phyloP scores from a whole-genome alignment of 2,113 vertebrate genomes.

The Orientallactaga bullata region DNA sequence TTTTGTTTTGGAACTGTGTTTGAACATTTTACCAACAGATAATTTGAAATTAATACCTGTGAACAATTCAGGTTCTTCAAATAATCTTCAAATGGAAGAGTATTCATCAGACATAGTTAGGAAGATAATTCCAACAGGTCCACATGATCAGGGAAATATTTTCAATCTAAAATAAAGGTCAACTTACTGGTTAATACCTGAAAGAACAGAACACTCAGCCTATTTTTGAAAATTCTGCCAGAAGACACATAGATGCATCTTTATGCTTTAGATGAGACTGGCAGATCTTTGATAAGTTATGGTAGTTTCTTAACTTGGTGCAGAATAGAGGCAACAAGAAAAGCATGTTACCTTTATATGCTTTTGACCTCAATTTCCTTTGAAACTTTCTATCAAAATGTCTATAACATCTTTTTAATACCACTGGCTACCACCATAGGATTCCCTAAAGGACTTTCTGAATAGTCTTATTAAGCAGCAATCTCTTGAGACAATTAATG shows the following conservation, averaged over 20 bases:
- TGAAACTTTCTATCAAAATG: neutral
- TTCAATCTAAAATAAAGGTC: neutral
- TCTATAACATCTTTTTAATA: neutral
- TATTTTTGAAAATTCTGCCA: neutral
- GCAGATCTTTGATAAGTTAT: neutral
- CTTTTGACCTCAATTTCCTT: neutral
- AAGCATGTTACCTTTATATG: neutral
- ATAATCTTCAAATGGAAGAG: too few species aligned
- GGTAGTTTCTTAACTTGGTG: too few species aligned
- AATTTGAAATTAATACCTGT: neutral
- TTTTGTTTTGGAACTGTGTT: neutral
- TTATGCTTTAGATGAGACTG: neutral
- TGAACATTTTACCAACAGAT: neutral
- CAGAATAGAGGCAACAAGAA: neutral
- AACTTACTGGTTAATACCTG: neutral
- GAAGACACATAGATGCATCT: neutral
- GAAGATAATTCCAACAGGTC: neutral
- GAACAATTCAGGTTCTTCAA: neutral
- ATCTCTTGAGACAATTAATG: neutral
- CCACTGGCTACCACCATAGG: neutral
- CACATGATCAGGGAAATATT: neutral
- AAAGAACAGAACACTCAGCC: neutral
- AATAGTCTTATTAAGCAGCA: neutral
- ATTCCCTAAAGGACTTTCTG: neutral
- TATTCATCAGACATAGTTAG: neutral